Evolutionary conservation across 1,140 invertebrate species (phyloP).

Genomic region (Myzus persicae): DNA sequence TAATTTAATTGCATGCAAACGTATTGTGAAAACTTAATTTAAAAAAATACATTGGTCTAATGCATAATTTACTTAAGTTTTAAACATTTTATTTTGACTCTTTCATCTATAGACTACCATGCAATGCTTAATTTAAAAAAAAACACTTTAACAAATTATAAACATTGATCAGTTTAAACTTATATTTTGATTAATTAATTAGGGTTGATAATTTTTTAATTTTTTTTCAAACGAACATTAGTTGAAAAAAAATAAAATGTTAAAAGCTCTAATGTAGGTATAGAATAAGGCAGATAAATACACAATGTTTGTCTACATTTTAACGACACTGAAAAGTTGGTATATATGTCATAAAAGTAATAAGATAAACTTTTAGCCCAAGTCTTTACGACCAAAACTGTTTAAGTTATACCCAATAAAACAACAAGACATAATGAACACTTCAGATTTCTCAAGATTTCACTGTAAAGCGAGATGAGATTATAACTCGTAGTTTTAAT

Average conservation of each 20-base stretch:
- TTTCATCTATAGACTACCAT: not conserved
- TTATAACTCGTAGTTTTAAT: not conserved
- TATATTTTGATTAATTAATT: not conserved
- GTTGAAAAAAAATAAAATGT: not conserved
- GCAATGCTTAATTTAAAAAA: not conserved
- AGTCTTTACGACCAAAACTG: constrained; percentile 8
- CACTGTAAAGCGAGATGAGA: not conserved
- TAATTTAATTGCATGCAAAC: not conserved
- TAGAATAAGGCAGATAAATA: not conserved
- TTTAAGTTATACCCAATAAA: constrained; percentile 20
- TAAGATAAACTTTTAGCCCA: not conserved
- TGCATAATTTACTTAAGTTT: no score
- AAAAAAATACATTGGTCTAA: not conserved
- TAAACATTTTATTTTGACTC: not conserved
- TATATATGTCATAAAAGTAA: constrained; percentile 15
- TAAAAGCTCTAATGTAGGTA: not conserved
- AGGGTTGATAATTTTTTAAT: not conserved
- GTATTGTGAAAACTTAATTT: not conserved
- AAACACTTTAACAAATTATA: not conserved
- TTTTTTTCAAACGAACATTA: not conserved
- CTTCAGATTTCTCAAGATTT: constrained; percentile 10
- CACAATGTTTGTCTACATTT: not conserved
- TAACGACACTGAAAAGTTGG: not conserved
- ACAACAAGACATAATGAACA: constrained; percentile 28
- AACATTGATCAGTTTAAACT: not conserved